phyloP scores from a whole-genome alignment of 2,888 invertebrate genomes.

The Pecten maximus region DNA sequence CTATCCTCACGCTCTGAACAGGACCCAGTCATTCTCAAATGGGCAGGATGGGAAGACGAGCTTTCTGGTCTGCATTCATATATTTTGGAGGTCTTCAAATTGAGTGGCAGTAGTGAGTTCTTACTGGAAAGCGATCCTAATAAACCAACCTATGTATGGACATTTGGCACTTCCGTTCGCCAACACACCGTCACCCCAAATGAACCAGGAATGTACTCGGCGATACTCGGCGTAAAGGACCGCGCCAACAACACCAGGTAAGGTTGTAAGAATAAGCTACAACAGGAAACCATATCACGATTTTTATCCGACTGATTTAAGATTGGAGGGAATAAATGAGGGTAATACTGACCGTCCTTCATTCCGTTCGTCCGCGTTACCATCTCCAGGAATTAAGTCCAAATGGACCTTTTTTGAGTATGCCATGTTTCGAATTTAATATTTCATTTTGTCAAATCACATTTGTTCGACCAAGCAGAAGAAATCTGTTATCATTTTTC shows the following conservation, averaged over 20 bases:
- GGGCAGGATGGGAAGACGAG: slow-evolving; percentile 61
- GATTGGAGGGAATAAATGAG: no score
- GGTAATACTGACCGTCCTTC: no score
- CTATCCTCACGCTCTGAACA: slow-evolving; percentile 36
- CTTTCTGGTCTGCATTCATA: slow-evolving; percentile 58
- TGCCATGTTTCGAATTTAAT: no score
- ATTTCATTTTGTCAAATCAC: no score
- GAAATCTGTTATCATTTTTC: no score
- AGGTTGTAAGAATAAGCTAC: not conserved
- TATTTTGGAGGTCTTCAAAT: slow-evolving; percentile 58
- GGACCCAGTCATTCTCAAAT: slow-evolving; percentile 51
- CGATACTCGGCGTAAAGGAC: slow-evolving; percentile 64
- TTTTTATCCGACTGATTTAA: no score
- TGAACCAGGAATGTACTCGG: slow-evolving; percentile 64
- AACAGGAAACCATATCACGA: no score
- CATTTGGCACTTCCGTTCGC: not conserved
- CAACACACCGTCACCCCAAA: slow-evolving; percentile 48
- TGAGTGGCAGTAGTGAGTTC: slow-evolving; percentile 43
- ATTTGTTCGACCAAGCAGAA: no score
- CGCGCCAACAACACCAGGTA: slow-evolving; percentile 67
- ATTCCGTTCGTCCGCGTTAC: no score
- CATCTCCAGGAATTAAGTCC: no score
- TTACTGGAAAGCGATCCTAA: slow-evolving; percentile 48
- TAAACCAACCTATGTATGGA: slow-evolving; percentile 45
- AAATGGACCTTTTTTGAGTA: no score